Conservation (phyloP, 2,113 vertebrate species). For the Sturnus vulgaris region DNA sequence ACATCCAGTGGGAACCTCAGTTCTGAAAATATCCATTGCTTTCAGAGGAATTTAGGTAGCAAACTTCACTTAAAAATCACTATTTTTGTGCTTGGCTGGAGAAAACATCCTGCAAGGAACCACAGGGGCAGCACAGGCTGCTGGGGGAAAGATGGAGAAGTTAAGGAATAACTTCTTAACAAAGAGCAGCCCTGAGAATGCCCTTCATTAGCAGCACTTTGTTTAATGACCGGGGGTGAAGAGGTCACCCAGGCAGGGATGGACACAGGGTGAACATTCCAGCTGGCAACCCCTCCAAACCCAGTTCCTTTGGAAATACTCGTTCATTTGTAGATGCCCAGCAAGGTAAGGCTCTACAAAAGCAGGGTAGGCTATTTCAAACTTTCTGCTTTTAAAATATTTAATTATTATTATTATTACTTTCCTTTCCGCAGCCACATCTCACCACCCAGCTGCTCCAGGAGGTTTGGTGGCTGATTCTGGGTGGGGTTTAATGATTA, state of each 20-base stretch:
- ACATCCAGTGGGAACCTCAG: background rate
- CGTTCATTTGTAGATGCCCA: rapidly evolving
- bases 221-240: background rate
- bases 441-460: rapidly evolving
- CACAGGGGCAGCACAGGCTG: background rate
- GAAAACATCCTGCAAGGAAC: background rate
- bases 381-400: background rate
- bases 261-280: background rate
- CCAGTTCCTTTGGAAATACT: rapidly evolving
- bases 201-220: background rate
- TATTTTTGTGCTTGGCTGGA: background rate
- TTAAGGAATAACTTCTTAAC: background rate
- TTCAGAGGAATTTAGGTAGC: background rate
- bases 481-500: background rate
- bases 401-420: background rate
- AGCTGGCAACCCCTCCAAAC: background rate
- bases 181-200: background rate
- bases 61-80: background rate
- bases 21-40: rapidly evolving
- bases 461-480: background rate
- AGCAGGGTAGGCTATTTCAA: background rate
- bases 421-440: background rate
- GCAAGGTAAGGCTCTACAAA: background rate
- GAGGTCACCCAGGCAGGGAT: background rate
- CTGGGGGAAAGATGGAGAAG: background rate